Base-by-base conservation (phyloP, 2,888 invertebrate genomes). In the Belgica antarctica region DNA sequence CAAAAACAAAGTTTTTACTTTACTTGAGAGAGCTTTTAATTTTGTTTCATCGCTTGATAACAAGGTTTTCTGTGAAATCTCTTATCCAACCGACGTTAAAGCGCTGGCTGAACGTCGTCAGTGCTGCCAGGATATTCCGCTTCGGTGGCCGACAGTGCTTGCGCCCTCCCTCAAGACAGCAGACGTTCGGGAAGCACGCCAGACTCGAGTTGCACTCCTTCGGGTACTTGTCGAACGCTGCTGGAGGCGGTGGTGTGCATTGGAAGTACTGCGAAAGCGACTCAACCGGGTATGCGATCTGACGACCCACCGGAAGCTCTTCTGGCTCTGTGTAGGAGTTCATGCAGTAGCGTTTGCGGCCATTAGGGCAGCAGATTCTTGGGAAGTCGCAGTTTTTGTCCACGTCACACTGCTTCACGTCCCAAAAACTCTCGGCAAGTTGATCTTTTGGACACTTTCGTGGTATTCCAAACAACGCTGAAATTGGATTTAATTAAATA, bases 171-270 rank as follows among this genome's bases (percentile, higher is more conserved):
- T 90, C 90, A 73, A 90, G 89, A 72, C 90, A 90, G 76, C 90
- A 90, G 71, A 90, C 81, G 79, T 89, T 89, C 5, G 90, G 90
- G 77, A 90, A 89, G 77, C 90, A 90, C 77, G 90, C 89, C 2
- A 89, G 81, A 12, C 86, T 86, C 4, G 86, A 86, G 72, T 84
- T 84, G 77, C 90, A 90, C 25, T 83, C 79, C 75, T 87, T 87
- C 1, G 89, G 87, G 78, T 89, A 88, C 69, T 87, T 75, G 78
- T 90, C 89, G 71, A 86, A 83, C 72, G 86, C 80, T 15, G 87
- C 85, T 5, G 89, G 89, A 7, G 86, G 86, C 1, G 86, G 81
- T 46, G 87, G 81, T 15, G 89, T 88, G 76, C 90, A 90, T 76
- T 90, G 89, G 75, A 68, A 68, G 57, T 68, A 68, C 22, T 68